phyloP scores from a whole-genome alignment of 2,888 invertebrate genomes.

The Gastracanthus pulcherrimus region DNA sequence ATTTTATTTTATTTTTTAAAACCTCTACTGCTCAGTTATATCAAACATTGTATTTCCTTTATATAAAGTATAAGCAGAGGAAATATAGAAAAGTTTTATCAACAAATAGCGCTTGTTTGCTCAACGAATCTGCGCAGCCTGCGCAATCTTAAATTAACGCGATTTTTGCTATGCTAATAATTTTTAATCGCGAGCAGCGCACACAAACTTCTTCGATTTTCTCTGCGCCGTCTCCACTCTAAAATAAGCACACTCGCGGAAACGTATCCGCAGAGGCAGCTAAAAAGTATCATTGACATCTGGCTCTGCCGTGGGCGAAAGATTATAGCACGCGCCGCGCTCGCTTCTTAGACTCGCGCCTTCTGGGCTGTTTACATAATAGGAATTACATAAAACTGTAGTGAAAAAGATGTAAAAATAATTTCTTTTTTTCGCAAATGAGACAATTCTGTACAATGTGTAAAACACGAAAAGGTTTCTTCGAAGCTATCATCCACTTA shows the following conservation, averaged over 20 bases:
- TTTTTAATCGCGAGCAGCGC: neutral
- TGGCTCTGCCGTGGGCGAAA: constrained; percentile 19
- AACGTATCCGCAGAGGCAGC: constrained; percentile 21
- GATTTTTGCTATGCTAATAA: neutral
- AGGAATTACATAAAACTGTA: constrained; percentile 29
- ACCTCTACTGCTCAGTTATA: too few relatives aligned
- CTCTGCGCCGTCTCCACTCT: neutral
- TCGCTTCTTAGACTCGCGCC: neutral
- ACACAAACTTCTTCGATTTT: neutral
- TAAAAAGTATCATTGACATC: constrained; percentile 48
- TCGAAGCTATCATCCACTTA: too few relatives aligned
- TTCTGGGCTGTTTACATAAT: constrained; percentile 50
- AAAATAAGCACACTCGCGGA: constrained; percentile 33
- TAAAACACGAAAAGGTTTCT: too few relatives aligned
- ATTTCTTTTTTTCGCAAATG: too few relatives aligned
- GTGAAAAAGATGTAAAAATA: too few relatives aligned
- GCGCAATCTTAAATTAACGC: neutral
- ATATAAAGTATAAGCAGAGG: too few relatives aligned
- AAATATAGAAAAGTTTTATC: too few relatives aligned
- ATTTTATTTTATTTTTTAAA: too few relatives aligned
- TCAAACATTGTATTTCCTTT: too few relatives aligned
- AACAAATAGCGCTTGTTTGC: neutral
- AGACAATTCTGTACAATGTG: too few relatives aligned
- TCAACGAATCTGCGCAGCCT: neutral
- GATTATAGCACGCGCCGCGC: neutral